A percentile compares a stretch with the other conserved stretches of the same genome.
Evolutionary conservation across 2,797 vertebrate genomes (phyloP).

Genomic region (Sitta carolinensis): DNA sequence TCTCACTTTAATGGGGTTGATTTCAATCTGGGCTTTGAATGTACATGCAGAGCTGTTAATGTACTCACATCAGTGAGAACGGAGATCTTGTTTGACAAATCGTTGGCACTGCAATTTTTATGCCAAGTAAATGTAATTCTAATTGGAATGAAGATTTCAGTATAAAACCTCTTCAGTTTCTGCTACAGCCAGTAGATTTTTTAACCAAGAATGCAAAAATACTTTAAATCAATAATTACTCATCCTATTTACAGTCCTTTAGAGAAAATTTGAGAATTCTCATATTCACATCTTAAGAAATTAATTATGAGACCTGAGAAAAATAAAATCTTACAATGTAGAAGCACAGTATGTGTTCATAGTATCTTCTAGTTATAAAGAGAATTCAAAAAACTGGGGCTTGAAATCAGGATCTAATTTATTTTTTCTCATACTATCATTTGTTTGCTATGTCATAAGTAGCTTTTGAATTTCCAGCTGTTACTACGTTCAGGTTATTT

Average conservation of each 20-base stretch:
- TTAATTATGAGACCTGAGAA: not conserved
- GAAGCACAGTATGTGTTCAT: not conserved
- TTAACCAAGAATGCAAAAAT: not conserved
- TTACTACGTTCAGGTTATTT: not conserved
- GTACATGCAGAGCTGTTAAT: rapidly evolving
- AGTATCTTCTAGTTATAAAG: not conserved
- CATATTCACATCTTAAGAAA: not conserved
- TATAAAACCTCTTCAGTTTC: not conserved
- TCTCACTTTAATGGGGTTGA: not conserved
- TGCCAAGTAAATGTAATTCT: not conserved
- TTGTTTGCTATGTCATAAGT: not conserved
- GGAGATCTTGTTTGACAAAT: not conserved
- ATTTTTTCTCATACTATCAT: not conserved
- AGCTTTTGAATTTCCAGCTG: not conserved
- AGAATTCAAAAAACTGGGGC: not conserved
- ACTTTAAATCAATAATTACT: not conserved
- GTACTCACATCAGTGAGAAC: not conserved
- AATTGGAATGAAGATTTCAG: not conserved
- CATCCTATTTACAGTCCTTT: not conserved
- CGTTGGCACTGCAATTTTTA: not conserved
- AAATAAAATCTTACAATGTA: not conserved
- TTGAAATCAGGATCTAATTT: not conserved
- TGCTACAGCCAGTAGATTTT: not conserved
- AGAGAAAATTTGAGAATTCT: not conserved
- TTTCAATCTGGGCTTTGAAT: not conserved